Evolutionary conservation across 2,113 vertebrate genomes (phyloP).

Genomic region (Scophthalmus maximus): DNA sequence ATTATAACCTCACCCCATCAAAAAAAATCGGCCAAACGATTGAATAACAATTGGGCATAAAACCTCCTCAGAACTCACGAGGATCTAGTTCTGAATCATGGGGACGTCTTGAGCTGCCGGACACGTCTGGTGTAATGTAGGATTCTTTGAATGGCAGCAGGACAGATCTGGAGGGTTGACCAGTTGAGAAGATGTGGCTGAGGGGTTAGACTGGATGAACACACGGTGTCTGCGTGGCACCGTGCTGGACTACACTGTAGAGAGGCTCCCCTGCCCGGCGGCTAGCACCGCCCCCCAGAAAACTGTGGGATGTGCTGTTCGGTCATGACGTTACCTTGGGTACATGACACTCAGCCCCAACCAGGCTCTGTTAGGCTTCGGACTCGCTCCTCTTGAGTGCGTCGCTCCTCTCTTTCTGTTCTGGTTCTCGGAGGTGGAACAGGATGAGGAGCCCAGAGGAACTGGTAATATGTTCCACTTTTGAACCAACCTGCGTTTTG

Average conservation of each 20-base stretch:
- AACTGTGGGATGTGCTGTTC: constrained; percentile 96
- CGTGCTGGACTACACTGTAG: constrained; percentile 88
- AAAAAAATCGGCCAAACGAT: background rate
- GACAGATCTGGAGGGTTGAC: background rate
- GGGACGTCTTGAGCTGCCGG: background rate
- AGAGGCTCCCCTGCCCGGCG: constrained; percentile 91
- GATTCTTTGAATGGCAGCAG: background rate
- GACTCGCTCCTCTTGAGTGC: constrained; percentile 24
- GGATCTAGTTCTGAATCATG: background rate
- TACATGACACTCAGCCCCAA: constrained; percentile 99
- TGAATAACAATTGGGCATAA: background rate
- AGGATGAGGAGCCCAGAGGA: constrained; percentile 79
- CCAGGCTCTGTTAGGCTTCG: constrained; percentile 89
- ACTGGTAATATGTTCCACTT: constrained; percentile 79
- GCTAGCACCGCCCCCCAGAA: constrained; percentile 92
- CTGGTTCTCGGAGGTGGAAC: constrained; percentile 74
- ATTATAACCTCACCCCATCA: background rate
- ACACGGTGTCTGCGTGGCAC: constrained; percentile 63
- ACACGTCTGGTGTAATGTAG: background rate
- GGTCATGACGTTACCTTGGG: constrained; percentile 99
- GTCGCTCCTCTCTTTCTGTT: constrained; percentile 35
- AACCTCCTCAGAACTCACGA: background rate
- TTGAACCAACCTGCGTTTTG: constrained; percentile 48
- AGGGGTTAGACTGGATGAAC: constrained; percentile 27
- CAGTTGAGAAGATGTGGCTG: constrained; percentile 78